Evolutionary conservation across 2,888 invertebrate genomes (phyloP).

Genomic region (Epirrhoe alternata): DNA sequence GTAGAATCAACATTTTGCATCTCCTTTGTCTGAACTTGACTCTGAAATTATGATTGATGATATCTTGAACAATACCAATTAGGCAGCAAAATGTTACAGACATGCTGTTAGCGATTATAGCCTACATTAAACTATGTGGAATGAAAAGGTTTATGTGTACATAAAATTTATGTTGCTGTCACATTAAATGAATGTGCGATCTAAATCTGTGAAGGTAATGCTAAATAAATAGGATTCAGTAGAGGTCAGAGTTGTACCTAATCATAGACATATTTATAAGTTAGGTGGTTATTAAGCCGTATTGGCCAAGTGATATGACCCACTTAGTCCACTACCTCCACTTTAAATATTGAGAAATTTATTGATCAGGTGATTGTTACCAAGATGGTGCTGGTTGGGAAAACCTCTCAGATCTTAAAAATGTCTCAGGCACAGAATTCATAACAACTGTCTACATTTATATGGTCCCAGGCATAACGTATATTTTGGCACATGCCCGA

Average conservation of each 20-base stretch:
- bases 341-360: too few species aligned
- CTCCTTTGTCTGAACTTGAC: conserved; percentile 23
- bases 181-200: conserved; percentile 28
- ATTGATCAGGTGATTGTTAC: too few species aligned
- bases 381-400: too few species aligned
- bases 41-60: conserved; percentile 38
- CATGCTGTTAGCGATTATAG: conserved; percentile 17
- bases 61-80: conserved; percentile 39
- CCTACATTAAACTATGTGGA: conserved; percentile 18
- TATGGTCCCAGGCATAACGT: too few species aligned
- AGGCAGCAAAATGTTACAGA: conserved; percentile 21
- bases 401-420: too few species aligned
- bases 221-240: conserved; percentile 17
- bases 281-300: too few species aligned
- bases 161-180: conserved; percentile 27
- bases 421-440: too few species aligned
- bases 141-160: conserved; percentile 28
- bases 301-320: too few species aligned
- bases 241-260: conserved; percentile 8
- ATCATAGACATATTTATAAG: conserved; percentile 6
- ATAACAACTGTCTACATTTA: too few species aligned
- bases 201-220: conserved; percentile 23
- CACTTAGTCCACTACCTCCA: too few species aligned
- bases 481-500: too few species aligned
- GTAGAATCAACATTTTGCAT: background rate